Evolutionary conservation across 2,797 vertebrate genomes (phyloP).

Genomic region (Myotis vivesi): DNA sequence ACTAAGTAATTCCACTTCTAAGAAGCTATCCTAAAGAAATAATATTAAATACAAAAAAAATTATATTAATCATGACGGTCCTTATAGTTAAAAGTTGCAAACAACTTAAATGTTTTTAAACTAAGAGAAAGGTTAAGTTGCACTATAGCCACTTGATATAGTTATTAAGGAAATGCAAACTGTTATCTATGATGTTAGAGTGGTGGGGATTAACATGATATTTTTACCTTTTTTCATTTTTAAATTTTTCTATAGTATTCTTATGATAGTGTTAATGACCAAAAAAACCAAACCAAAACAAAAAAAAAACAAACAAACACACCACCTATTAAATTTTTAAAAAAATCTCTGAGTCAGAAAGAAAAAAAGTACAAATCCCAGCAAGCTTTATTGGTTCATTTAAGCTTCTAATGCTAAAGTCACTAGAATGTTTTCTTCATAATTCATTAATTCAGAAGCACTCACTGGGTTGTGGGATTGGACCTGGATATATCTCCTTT

Average conservation of each 20-base stretch:
- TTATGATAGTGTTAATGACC: not conserved
- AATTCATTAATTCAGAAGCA: not conserved
- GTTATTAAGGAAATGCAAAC: not conserved
- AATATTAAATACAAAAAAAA: not conserved
- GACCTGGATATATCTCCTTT: not conserved
- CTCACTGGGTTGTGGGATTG: not conserved
- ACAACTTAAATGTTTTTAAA: not conserved
- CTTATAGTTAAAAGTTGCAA: not conserved
- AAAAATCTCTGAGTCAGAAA: not conserved
- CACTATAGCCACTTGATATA: not conserved
- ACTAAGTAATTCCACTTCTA: slow-evolving; percentile 1
- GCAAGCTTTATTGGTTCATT: not conserved
- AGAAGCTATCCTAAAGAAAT: not conserved
- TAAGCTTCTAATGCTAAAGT: not conserved
- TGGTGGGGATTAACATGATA: not conserved
- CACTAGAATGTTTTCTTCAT: not conserved
- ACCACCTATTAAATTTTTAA: not conserved
- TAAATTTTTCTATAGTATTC: not conserved
- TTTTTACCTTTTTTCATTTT: not conserved
- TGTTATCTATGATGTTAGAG: not conserved
- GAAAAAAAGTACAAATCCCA: not conserved
- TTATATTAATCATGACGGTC: not conserved
- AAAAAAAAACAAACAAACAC: no score
- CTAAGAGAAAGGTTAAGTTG: not conserved
- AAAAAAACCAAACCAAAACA: not conserved